Percentiles rank a stretch among this genome's conserved stretches.
Evolutionary conservation across 2,888 invertebrate species (phyloP).

Genomic region (Rhagophthalmus giganteus): DNA sequence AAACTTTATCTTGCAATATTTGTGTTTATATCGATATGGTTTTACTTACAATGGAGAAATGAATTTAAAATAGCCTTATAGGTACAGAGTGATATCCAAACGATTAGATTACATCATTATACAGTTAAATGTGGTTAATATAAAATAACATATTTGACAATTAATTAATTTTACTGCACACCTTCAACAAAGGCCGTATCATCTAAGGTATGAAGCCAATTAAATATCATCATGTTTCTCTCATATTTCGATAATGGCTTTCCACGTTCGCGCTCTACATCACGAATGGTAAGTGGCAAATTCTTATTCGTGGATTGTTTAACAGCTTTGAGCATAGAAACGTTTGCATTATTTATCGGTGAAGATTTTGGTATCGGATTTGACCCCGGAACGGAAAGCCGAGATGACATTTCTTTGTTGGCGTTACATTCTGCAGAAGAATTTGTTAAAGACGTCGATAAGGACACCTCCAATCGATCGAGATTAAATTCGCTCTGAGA

Average conservation of each 20-base stretch:
- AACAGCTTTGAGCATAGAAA: slow-evolving; percentile 52
- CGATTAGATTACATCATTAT: slow-evolving; percentile 10
- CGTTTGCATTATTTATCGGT: slow-evolving; percentile 45
- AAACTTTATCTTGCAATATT: neutral
- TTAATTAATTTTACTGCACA: slow-evolving; percentile 43
- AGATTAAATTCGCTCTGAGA: slow-evolving; percentile 85
- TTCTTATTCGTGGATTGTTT: slow-evolving; percentile 58
- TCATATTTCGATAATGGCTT: slow-evolving; percentile 87
- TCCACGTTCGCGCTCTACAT: slow-evolving; percentile 79
- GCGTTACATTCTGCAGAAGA: slow-evolving; percentile 36
- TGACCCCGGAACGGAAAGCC: slow-evolving; percentile 44
- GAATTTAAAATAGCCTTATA: slow-evolving; percentile 15
- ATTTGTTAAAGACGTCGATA: slow-evolving; percentile 57
- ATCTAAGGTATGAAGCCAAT: slow-evolving; percentile 88
- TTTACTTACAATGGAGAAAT: slow-evolving; percentile 15
- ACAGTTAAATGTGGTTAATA: slow-evolving; percentile 13
- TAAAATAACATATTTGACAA: slow-evolving; percentile 15
- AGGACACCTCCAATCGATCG: slow-evolving; percentile 69
- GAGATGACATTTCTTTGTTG: slow-evolving; percentile 23
- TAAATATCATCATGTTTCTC: slow-evolving; percentile 94
- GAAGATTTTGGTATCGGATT: slow-evolving; percentile 44
- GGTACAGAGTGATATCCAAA: slow-evolving; percentile 2
- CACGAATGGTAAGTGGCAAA: slow-evolving; percentile 71
- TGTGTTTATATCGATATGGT: slow-evolving; percentile 18
- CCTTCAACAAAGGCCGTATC: slow-evolving; percentile 65